Evolutionary conservation across 2,113 vertebrate genomes (phyloP), one percentile per base, ranked within the genome.

Genomic region (Psophia crepitans): DNA sequence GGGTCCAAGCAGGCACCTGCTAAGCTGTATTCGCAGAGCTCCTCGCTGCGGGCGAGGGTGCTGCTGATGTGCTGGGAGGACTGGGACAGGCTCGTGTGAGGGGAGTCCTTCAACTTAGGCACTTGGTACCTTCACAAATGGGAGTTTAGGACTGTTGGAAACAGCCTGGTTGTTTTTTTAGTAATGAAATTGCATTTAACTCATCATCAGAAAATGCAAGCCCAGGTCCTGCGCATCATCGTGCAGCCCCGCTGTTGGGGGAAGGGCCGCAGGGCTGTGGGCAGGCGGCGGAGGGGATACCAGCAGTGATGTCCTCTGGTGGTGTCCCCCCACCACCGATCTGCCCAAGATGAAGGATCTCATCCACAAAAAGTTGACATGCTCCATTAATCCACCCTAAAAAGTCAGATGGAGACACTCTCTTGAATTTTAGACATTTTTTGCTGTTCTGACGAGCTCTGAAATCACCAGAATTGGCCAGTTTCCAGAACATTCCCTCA

Each of bases 341-440:
- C 88, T 41, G 5, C 76, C 57, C 7, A 14, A 64, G 80, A 94
- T 17, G 86, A 84, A 92, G 80, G 64, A 43, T 87, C 84, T 94
- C 84, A 84, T 84, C 94, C 94, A 78, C 93, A 70, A 64, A 91
- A 91, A 51, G 77, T 51, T 84, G 95, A 48, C 86, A 78, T 23
- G 92, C 92, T 91, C 92, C 90, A 60, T 87, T 96, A 96, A 95
- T 79, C 84, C 95, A 92, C 89, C 69, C 91, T 8, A 84, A 94
- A 92, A 90, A 57, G 33, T 93, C 94, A 86, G 76, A 88, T 89
- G 88, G 85, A 94, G 89, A 33, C 32, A 56, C 80, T 94, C 75
- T 30, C 78, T 46, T 87, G 92, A 83, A 93, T 96, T 80, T 78
- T 79, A 94, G 88, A 46, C 56, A 66, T 78, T 74, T 76, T 41